Conservation (phyloP, 2,113 vertebrate genomes). For the Aramus guarauna region DNA sequence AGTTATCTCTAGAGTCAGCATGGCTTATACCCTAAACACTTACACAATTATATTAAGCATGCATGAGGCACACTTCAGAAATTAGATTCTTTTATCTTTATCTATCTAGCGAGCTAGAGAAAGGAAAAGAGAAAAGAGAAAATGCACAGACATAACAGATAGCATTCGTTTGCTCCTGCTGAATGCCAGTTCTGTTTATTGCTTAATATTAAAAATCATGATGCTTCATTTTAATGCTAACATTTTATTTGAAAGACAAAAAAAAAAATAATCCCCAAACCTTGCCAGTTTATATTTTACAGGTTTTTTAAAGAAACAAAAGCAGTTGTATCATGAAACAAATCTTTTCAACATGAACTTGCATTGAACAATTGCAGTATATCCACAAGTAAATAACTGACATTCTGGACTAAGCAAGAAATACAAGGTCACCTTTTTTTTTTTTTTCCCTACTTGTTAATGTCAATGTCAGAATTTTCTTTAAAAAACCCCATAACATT, state of each 20-base stretch:
- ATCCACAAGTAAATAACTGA: constrained; percentile 53
- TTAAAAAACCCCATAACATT: constrained; percentile 29
- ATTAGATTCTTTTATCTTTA: constrained; percentile 42
- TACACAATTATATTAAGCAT: background rate
- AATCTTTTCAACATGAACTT: constrained; percentile 32
- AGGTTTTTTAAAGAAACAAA: constrained; percentile 48
- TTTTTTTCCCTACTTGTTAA: background rate
- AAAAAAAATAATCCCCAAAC: constrained; percentile 37
- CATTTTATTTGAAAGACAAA: constrained; percentile 76
- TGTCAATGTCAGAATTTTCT: constrained; percentile 35
- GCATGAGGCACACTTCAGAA: background rate
- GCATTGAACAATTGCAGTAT: constrained; percentile 25
- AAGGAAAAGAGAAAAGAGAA: constrained; percentile 5
- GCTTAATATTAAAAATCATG: constrained; percentile 45
- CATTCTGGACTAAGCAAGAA: constrained; percentile 39
- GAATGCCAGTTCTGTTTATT: constrained; percentile 43
- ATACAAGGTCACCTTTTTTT: constrained; percentile 23
- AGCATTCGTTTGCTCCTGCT: constrained; percentile 47
- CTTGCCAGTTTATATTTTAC: constrained; percentile 52
- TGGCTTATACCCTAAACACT: constrained; percentile 5
- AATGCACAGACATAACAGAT: constrained; percentile 55
- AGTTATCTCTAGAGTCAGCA: constrained; percentile 6
- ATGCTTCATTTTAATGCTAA: constrained; percentile 56
- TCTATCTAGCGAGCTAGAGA: background rate
- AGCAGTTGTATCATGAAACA: constrained; percentile 37